phyloP scores from a whole-genome alignment of 1,140 invertebrate genomes.

The Psilanteris sp. region DNA sequence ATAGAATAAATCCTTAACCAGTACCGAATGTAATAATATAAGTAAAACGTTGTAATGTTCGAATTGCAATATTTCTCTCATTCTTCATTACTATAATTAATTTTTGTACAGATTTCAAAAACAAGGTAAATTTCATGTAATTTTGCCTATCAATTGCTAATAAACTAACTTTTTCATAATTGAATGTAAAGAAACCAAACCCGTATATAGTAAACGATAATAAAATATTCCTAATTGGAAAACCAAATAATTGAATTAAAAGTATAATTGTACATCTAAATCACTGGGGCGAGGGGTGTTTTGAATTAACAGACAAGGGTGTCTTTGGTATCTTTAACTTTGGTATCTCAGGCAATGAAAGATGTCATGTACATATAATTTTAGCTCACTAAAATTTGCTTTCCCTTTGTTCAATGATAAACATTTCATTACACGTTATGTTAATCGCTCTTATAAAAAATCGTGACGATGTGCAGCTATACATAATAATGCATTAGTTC shows the following conservation, averaged over 20 bases:
- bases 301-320: conserved; percentile 36
- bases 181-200: too few species aligned
- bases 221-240: conserved; percentile 1
- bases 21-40: not conserved
- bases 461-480: conserved; percentile 71
- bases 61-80: too few species aligned
- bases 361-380: conserved; percentile 54
- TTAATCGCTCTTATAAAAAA: conserved; percentile 73
- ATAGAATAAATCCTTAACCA: too few species aligned
- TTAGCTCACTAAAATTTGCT: conserved; percentile 68
- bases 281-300: conserved; percentile 14
- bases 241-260: conserved; percentile 12
- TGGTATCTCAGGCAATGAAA: conserved; percentile 60
- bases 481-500: conserved; percentile 73
- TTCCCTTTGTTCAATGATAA: conserved; percentile 69
- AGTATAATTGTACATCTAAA: conserved; percentile 23
- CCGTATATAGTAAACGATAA: not conserved
- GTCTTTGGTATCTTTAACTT: conserved; percentile 63
- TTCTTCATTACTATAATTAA: too few species aligned
- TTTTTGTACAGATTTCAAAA: not conserved
- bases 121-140: too few species aligned
- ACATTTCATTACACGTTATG: conserved; percentile 66
- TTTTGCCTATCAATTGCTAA: too few species aligned
- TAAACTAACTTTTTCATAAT: too few species aligned
- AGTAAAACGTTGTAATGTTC: conserved; percentile 4